A percentile compares a stretch with the other conserved stretches of the same genome.
Evolutionary conservation across 1,140 invertebrate species (phyloP).

Genomic region (Bombus confusus): DNA sequence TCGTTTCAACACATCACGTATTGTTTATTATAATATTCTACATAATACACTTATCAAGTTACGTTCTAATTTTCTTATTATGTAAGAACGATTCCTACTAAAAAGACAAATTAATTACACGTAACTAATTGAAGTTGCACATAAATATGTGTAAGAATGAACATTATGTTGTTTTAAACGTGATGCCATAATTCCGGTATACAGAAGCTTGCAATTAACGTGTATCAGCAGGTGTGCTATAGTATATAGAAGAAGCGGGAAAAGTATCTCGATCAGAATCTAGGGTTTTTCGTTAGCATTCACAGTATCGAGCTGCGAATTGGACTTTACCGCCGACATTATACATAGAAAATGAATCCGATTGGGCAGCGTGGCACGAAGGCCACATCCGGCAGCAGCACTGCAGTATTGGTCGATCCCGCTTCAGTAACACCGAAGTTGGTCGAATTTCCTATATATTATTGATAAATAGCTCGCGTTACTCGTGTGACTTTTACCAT

Average conservation of each 20-base stretch:
- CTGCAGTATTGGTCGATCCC: slow-evolving; percentile 73
- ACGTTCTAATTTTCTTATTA: neutral
- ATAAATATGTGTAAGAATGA: neutral
- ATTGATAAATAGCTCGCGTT: slow-evolving; percentile 70
- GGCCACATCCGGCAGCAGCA: slow-evolving; percentile 72
- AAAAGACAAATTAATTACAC: neutral
- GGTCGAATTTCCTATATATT: slow-evolving; percentile 68
- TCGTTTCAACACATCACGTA: neutral
- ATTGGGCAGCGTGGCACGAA: slow-evolving; percentile 69
- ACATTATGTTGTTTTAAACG: neutral
- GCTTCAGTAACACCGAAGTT: slow-evolving; percentile 67
- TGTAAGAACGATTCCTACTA: too few relatives aligned
- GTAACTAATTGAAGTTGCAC: too few relatives aligned
- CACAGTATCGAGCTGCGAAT: slow-evolving; percentile 49
- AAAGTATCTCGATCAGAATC: neutral
- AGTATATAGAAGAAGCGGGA: slow-evolving; percentile 31
- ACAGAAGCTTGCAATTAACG: neutral
- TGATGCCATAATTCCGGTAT: neutral
- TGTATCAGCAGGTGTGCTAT: slow-evolving; percentile 11
- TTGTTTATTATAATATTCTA: neutral
- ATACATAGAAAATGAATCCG: slow-evolving; percentile 53
- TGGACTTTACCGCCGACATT: slow-evolving; percentile 62
- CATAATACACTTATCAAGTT: neutral
- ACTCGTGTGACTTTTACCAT: slow-evolving; percentile 57
- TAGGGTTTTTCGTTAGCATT: slow-evolving; percentile 39